phyloP scores from a whole-genome alignment of 2,113 vertebrate genomes.

The Polypterus bichir region DNA sequence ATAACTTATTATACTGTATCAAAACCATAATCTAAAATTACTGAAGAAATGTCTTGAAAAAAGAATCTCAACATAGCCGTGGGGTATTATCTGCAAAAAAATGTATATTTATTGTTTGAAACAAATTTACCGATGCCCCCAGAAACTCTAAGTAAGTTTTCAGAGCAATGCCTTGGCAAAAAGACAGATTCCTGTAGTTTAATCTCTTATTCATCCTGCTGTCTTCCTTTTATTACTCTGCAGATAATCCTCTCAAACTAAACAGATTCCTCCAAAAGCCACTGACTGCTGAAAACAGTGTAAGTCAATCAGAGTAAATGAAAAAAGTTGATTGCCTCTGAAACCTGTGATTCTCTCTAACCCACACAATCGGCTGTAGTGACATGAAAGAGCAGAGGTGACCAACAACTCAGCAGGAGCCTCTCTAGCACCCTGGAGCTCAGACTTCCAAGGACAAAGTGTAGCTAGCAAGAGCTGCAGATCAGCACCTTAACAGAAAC shows the following conservation, averaged over 20 bases:
- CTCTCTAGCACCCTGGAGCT: no score
- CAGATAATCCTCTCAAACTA: slow-evolving; percentile 19
- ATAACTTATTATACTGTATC: no score
- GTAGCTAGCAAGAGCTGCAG: no score
- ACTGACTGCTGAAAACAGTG: not conserved
- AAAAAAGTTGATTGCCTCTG: not conserved
- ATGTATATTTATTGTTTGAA: not conserved
- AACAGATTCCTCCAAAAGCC: slow-evolving; percentile 18
- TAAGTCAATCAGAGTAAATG: slow-evolving; percentile 1
- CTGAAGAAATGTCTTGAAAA: no score
- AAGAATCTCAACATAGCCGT: no score
- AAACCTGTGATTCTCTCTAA: not conserved
- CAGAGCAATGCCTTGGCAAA: slow-evolving; percentile 21
- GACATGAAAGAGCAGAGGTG: not conserved
- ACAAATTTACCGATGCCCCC: not conserved
- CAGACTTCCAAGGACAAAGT: no score
- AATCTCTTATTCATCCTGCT: slow-evolving; percentile 20
- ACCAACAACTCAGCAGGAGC: not conserved
- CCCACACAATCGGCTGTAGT: not conserved
- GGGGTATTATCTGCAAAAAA: no score
- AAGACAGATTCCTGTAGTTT: slow-evolving; percentile 27
- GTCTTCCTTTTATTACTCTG: slow-evolving; percentile 29
- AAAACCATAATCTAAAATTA: no score
- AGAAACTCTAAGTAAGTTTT: not conserved
- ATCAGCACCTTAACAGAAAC: no score